Base-by-base conservation (phyloP, 2,797 vertebrate species). In the Pseudomugil gertrudae region DNA sequence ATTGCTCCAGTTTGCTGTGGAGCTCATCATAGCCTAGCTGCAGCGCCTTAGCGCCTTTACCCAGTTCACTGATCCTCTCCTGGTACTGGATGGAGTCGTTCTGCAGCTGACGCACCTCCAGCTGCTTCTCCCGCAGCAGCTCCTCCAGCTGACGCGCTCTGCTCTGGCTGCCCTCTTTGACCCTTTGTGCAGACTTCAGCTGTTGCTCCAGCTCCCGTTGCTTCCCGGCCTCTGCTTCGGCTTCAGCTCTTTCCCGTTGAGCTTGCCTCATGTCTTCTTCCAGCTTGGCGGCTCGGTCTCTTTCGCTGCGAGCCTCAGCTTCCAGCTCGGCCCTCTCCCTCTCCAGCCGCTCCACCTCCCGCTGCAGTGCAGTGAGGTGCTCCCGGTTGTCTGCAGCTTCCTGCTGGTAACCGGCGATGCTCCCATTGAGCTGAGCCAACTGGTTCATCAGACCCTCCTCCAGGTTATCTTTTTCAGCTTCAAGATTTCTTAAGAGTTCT, bases 361-460 rank as follows among this genome's bases (percentile, higher is more conserved):
- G 71, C 80, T 90, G 91, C n/a, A 93, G 79, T 6, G 87, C 87
- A 0, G 73, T 40, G 2, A 95, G 81, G 17, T 84, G 89, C 32
- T 95, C 91, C 53, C 93, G 92, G 70, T 94, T 88, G 68, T 97
- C 95, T 2, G 92, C 86, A 0, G 93, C 92, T 75, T 98, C 96
- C 79, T 99, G 98, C 86, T 98, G 97, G 78, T 98, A 99, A 87
- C 96, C 95, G 0, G 97, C 98, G 11, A 99, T 98, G 80, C 95
- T 98, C 33, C 98, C 97, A n/a, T 99, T 99, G 57, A 99, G 95
- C 87, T 98, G 96, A 47, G 98, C 97, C 86, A 99, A 72, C 72
- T 99, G 98, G 90, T 99, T 97, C 98, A 99, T 99, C 38, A 99
- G 92, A 66, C 95, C 92, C 80, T 99, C 98, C 89, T 99, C 98